Base-by-base conservation (phyloP, 64 coral and sea anemone species). In the Catalaphyllia jardinei region DNA sequence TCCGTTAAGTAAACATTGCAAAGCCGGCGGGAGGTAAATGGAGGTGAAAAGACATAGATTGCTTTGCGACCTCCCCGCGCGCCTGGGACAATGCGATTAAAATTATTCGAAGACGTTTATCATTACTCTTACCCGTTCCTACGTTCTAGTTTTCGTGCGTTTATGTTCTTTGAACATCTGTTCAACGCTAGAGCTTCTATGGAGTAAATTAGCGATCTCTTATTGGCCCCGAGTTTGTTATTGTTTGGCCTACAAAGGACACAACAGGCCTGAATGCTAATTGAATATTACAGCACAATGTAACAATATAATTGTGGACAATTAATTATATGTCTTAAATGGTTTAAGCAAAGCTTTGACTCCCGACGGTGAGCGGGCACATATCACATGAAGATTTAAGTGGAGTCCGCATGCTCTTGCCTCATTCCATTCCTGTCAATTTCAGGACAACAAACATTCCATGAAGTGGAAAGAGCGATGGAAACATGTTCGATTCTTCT, bases 271-370 rank as follows among this genome's bases (percentile, higher is more conserved):
- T 18, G 92, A 91, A 93, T 91, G 88, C 77, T 96, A 96, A 96
- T 96, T 91, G 92, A 72, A 69, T 96, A 65, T 80, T 93, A 87
- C 95, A 93, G 91, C 90, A 96, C 73, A 90, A 94, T 96, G 89
- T 96, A 90, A 96, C 91, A 96, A 93, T 93, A 93, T 96, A 88
- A 96, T 96, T 93, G 88, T 91, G 95, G 86, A 88, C 91, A 91
- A 89, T 96, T 92, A 96, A 93, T 92, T 96, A 96, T 91, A 84
- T 67, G 91, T 83, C 83, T 86, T 91, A 96, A 96, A 90, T 93
- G 85, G 76, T 85, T 86, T 90, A 83, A 88, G 87, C 65, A 90
- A 24, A 96, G 89, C 88, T 71, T 54, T 88, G 79, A 49, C 72
- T 67, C 52, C 60, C n/a, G 67, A 76, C 76, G 19, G 76, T 59